These are phyloP conservation scores for Galeruca laticollis DNA, from an alignment of 2,888 invertebrate genomes.

Conservation along the genomic window DNA sequence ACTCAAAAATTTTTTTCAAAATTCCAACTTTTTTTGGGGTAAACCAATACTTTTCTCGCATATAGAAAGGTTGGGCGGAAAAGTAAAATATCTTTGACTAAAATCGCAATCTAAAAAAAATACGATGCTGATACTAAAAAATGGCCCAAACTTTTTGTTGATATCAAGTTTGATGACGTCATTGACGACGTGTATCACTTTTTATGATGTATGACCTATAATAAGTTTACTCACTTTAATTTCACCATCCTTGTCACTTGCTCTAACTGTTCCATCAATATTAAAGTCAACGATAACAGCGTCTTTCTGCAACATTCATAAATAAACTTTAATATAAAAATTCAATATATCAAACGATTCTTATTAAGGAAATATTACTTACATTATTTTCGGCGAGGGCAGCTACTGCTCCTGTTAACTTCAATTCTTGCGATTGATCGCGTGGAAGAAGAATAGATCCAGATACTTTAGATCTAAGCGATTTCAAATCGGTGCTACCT, in stretches of 20 bases:
- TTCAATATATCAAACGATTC: not conserved
- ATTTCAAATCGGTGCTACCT: slow-evolving; percentile 72
- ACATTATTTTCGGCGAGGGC: slow-evolving; percentile 48
- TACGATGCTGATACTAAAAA: too few relatives aligned
- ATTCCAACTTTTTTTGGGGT: too few relatives aligned
- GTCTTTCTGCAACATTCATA: slow-evolving; percentile 57
- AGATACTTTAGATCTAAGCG: slow-evolving; percentile 68
- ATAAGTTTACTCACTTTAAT: slow-evolving; percentile 66
- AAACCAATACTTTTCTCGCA: too few relatives aligned
- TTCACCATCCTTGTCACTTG: slow-evolving; percentile 76
- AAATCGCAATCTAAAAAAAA: too few relatives aligned
- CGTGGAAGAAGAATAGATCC: slow-evolving; percentile 60
- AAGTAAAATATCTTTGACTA: too few relatives aligned
- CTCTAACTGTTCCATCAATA: slow-evolving; percentile 73
- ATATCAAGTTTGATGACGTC: too few relatives aligned
- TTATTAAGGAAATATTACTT: slow-evolving; percentile 32
- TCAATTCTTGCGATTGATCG: slow-evolving; percentile 46
- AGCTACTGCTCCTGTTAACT: slow-evolving; percentile 54
- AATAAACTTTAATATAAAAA: not conserved
- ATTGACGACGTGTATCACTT: too few relatives aligned
- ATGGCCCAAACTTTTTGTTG: too few relatives aligned
- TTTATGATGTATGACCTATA: too few relatives aligned
- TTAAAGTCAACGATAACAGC: slow-evolving; percentile 73
- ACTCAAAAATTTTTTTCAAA: too few relatives aligned
- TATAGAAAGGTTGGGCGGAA: too few relatives aligned